A percentile compares a stretch with the other conserved stretches of the same genome.
Conservation (phyloP, 2,797 vertebrate genomes). For the Hippocampus kuda region DNA sequence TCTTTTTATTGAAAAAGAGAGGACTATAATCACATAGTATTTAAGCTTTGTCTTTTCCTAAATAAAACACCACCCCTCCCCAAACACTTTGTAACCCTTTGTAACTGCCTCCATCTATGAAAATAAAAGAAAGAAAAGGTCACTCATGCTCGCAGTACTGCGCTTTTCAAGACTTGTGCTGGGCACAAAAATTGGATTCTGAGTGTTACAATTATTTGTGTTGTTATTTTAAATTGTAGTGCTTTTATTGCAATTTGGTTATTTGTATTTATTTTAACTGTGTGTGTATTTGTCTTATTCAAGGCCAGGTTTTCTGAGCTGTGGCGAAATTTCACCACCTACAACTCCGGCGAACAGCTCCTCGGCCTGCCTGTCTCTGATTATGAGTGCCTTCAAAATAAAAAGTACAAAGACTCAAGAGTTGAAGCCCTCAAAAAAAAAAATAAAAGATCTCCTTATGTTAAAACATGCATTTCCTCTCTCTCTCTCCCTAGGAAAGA, state of each 20-base stretch:
- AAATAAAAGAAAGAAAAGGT: too few species aligned
- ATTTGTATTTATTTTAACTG: background rate
- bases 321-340: slow-evolving; percentile 72
- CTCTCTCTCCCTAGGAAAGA: slow-evolving; percentile 56
- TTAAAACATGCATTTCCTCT: background rate
- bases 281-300: background rate
- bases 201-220: too few species aligned
- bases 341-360: slow-evolving; percentile 72
- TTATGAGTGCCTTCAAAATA: slow-evolving; percentile 68
- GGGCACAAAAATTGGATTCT: too few species aligned
- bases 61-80: too few species aligned
- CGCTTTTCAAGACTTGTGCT: too few species aligned
- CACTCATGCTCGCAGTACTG: too few species aligned
- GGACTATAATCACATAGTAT: background rate
- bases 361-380: slow-evolving; percentile 77
- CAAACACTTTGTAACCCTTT: too few species aligned
- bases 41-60: too few species aligned
- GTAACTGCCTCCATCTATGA: too few species aligned
- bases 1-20: background rate
- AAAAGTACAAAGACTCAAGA: slow-evolving; percentile 42
- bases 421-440: background rate
- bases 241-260: background rate
- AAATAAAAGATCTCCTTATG: background rate
- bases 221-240: too few species aligned
- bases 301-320: slow-evolving; percentile 66